Conservation (phyloP, 2,797 vertebrate genomes). For the Morelia viridis region DNA sequence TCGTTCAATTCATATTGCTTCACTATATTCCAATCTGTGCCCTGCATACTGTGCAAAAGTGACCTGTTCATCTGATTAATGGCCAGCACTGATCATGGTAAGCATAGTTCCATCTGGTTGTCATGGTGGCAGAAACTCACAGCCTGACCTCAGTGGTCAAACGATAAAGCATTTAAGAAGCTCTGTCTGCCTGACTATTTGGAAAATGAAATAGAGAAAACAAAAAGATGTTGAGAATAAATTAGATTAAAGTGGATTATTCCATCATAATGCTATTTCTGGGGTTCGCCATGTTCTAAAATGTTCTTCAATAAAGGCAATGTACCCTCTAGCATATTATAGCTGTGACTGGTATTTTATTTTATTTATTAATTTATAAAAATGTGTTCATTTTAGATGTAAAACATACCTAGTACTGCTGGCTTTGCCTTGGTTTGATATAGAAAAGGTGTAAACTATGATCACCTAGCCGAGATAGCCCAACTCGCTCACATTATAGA, state of each 20-base stretch:
- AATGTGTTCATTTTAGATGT: not conserved
- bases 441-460: not conserved
- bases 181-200: not conserved
- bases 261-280: not conserved
- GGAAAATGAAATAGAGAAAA: conserved; percentile 19
- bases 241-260: conserved; percentile 1
- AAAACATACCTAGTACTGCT: not conserved
- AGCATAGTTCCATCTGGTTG: conserved; percentile 12
- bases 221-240: conserved; percentile 11
- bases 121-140: conserved; percentile 31
- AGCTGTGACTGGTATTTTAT: not conserved
- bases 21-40: rapidly evolving
- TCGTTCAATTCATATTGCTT: not conserved
- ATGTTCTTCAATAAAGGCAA: not conserved
- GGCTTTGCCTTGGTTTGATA: not conserved
- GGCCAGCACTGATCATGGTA: not conserved
- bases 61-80: conserved; percentile 23
- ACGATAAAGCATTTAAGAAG: conserved; percentile 17
- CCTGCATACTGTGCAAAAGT: conserved; percentile 3
- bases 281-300: not conserved
- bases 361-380: not conserved
- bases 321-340: not conserved
- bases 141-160: conserved; percentile 6
- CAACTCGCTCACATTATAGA: not conserved
- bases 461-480: not conserved